These are phyloP conservation scores for Byasa hedistus DNA, from an alignment of 2,888 invertebrate genomes.

Conservation along the genomic window DNA sequence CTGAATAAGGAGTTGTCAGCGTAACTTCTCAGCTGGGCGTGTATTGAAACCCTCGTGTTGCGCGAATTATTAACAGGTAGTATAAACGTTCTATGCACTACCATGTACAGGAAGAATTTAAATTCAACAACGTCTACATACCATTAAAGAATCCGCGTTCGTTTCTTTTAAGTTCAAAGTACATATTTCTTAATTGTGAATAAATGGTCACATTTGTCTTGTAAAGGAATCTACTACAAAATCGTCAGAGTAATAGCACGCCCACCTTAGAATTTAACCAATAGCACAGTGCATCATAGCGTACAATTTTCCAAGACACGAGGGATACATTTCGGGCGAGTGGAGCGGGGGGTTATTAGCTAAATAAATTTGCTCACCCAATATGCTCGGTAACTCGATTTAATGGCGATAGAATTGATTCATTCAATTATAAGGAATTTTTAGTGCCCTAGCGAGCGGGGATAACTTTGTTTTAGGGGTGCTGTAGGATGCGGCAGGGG, in stretches of 20 bases:
- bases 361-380: conserved; percentile 79
- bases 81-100: conserved; percentile 6
- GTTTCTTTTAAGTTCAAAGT: too few species aligned
- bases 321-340: conserved; percentile 58
- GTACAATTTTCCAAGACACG: conserved; percentile 41
- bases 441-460: conserved; percentile 73
- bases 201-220: too few species aligned
- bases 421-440: conserved; percentile 80
- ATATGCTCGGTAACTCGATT: conserved; percentile 80
- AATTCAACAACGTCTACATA: too few species aligned
- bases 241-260: neutral
- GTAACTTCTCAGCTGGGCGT: conserved; percentile 37
- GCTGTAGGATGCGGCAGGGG: conserved; percentile 44
- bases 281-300: neutral
- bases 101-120: too few species aligned
- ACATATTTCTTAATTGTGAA: too few species aligned
- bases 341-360: conserved; percentile 68
- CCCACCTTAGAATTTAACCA: neutral
- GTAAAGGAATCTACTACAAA: too few species aligned
- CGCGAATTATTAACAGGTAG: conserved; percentile 30
- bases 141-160: too few species aligned
- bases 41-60: conserved; percentile 34
- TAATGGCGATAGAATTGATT: conserved; percentile 80
- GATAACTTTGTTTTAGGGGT: conserved; percentile 76
- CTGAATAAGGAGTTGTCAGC: conserved; percentile 48